Evolutionary conservation across 2,888 invertebrate species (phyloP), one percentile per base, ranked within the genome.

Genomic region (Diogma glabrata): DNA sequence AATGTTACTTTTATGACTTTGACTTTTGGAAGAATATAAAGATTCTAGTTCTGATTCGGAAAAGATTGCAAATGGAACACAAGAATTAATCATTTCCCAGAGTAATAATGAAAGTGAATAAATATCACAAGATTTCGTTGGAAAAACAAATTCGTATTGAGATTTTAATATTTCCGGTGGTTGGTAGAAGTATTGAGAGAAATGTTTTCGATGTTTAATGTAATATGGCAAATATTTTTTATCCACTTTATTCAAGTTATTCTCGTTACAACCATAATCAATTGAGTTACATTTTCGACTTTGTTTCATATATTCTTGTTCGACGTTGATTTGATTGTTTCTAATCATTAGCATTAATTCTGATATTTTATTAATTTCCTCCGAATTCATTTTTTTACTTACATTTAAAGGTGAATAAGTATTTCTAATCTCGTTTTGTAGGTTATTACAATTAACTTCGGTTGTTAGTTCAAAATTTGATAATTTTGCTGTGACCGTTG

Each of bases 401-500:
- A n/a, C 19, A 17, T 26, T 19, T 8, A 20, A 17, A 30, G 30
- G 12, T 9, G n/a, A 20, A 43, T 43, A 43, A 43, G 20, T 22
- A n/a, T 43, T 43, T 46, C 43, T n/a, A 19, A 53, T 48, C 24
- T 52, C 45, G 26, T 49, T 49, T 14, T 45, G 22, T 10, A 49
- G 49, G 4, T 47, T 47, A 36, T 51, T 38, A 38, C 36, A 20
- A 38, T 47, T 43, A 17, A 54, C 52, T 45, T 55, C 51, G 6
- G 56, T 57, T 1, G 57, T 47, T 3, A 73, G 60, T 22, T 68
- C 66, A 23, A 75, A 64, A 55, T 72, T 72, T 0, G 72, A 67
- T 2, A 75, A 58, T 61, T 75, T 75, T 3, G 72, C 75, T 0
- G 71, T 61, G 12, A 33, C 30, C n/a, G 23, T 6, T 43, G 52